phyloP scores from a whole-genome alignment of 2,113 vertebrate species.

The Morone chrysops region DNA sequence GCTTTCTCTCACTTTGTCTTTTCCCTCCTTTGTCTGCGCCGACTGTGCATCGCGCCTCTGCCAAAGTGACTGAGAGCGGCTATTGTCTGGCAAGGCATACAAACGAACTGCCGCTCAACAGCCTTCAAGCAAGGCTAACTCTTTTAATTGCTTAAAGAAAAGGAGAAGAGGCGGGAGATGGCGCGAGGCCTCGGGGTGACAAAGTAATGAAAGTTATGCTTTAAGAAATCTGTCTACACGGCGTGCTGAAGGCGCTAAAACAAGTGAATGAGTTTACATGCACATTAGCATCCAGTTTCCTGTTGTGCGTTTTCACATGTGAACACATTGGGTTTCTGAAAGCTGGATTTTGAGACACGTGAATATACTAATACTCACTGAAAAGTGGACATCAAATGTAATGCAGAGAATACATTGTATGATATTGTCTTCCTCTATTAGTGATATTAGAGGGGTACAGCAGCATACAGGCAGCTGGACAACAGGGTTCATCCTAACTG shows the following conservation, averaged over 20 bases:
- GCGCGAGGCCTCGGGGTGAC: slow-evolving; percentile 5
- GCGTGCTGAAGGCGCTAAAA: neutral
- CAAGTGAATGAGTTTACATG: slow-evolving; percentile 1
- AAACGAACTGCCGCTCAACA: slow-evolving; percentile 37
- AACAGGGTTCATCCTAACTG: no score
- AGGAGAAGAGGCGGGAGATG: slow-evolving; percentile 15
- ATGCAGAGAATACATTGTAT: no score
- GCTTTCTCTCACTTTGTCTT: slow-evolving; percentile 67
- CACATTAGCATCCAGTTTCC: neutral
- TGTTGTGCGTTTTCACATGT: neutral
- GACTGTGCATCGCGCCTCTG: slow-evolving; percentile 26
- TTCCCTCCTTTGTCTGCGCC: slow-evolving; percentile 60
- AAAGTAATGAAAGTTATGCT: slow-evolving; percentile 21
- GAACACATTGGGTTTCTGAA: neutral
- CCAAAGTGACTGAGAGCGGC: slow-evolving; percentile 52
- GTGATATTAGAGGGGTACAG: no score
- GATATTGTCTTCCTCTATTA: no score
- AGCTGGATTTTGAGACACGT: neutral
- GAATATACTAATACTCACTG: neutral
- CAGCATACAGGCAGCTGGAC: no score
- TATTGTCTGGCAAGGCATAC: slow-evolving; percentile 64
- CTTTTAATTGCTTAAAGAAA: slow-evolving; percentile 65
- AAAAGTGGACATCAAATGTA: no score
- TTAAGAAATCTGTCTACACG: slow-evolving; percentile 10
- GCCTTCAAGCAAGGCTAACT: slow-evolving; percentile 64